Evolutionary conservation across 2,797 vertebrate species (phyloP), one percentile per base, ranked within the genome.

Genomic region (Sebastes nivosus): DNA sequence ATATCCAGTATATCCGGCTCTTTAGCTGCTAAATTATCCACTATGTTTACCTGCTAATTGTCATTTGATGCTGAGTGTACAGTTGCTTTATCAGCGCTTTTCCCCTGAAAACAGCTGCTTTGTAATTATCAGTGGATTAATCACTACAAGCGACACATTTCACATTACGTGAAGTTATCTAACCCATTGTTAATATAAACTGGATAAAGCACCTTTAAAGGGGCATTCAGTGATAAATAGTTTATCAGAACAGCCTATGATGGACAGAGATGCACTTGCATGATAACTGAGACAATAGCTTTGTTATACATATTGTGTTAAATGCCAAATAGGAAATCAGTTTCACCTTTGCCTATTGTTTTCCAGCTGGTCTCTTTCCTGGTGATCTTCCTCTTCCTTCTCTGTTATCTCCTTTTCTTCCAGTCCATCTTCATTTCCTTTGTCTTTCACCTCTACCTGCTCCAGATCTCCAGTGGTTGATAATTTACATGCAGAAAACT

Each of bases 321-420:
- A 59, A 54, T 60, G 1, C 70, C 9, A 77, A 50, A 64, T 22
- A 3, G 8, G 20, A 68, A 42, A 34, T n/a, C 2, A 42, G 7
- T 52, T 60, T 91, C 72, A 93, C 93, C 90, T 93, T 80, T 80
- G 66, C 14, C 4, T 50, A 12, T 89, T 46, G 5, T 70, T 58
- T 57, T 84, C 80, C 32, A 30, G 29, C 24, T 70, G 71, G 2
- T 82, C 72, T 79, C 10, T 24, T 70, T 59, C 60, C 20, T 64
- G 34, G 2, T 72, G 30, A 67, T 77, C 59, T 46, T 83, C 73
- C 25, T 84, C 88, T 59, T 77, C 70, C 7, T 70, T 46, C 22
- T 77, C 12, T 63, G 3, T 50, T 27, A 13, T 42, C 60, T 82
- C 75, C 7, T 64, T 71, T 75, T 69, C 73, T 52, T 84, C 75